These are phyloP conservation scores for Erythrocercus mccallii DNA, from an alignment of 2,113 vertebrate genomes.

Conservation along the genomic window DNA sequence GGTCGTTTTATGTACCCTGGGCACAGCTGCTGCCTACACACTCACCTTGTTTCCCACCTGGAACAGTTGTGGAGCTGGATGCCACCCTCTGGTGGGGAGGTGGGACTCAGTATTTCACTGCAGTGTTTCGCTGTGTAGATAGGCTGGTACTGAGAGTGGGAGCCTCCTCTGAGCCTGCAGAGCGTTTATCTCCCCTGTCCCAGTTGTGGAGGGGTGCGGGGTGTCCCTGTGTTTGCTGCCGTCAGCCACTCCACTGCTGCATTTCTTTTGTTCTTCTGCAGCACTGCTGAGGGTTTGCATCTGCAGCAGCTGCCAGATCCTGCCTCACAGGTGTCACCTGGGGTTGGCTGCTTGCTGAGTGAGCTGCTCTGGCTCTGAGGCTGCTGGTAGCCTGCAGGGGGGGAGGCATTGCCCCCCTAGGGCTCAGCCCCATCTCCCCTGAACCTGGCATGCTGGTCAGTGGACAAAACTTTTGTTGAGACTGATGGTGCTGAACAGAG, in stretches of 20 bases:
- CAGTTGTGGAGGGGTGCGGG: accelerated
- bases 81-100: neutral
- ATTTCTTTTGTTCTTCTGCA: neutral
- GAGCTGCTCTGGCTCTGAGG: neutral
- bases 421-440: neutral
- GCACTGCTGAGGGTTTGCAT: neutral
- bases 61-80: neutral
- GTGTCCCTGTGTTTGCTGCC: neutral
- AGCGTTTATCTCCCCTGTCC: neutral
- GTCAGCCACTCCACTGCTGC: neutral
- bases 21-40: neutral
- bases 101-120: neutral
- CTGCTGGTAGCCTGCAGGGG: neutral
- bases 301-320: neutral
- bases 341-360: neutral
- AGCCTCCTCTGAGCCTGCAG: neutral
- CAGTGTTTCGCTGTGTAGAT: neutral
- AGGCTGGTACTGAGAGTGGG: neutral
- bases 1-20: neutral
- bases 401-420: neutral
- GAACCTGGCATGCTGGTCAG: neutral
- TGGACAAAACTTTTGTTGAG: neutral
- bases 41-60: neutral
- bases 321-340: neutral
- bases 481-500: neutral